Evolutionary conservation across 2,888 invertebrate genomes (phyloP), one percentile per base, ranked within the genome.

Genomic region (Helicoverpa assulta): DNA sequence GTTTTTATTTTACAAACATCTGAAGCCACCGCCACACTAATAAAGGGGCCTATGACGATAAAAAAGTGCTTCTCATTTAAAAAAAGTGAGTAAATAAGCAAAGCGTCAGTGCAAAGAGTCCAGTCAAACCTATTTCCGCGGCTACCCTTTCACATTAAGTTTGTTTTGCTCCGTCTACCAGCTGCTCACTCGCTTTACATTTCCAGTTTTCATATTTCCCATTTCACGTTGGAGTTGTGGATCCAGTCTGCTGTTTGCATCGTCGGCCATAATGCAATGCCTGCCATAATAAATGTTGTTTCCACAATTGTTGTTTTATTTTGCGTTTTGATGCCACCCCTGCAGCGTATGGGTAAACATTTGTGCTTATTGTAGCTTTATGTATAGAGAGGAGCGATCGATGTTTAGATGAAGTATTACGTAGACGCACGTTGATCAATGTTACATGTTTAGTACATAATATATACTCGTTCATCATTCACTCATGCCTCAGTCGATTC

Each of bases 231-330:
- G 83, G 85, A 83, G 85, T 83, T 78, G 80, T 59, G 80, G 81
- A 74, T 78, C 71, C 76, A 69, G 76, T 82, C 83, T 88, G 87
- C 88, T 89, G 89, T 89, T 85, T 86, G 88, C 86, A 86, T 88
- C 89, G 87, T 87, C 78, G 83, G 87, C 77, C 85, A 85, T 87
- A 78, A 84, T 83, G 82, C 87, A 88, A 89, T 85, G 90, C 91
- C 85, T 86, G 86, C 87, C 84, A 83, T 88, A 95, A 95, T 95
- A 95, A 95, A 95, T 94, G 92, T 94, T 93, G 83, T 80, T 81
- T 87, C 84, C 86, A 90, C 87, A 86, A 91, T 86, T 86, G 94
- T 93, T 92, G 95, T 95, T 95, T 95, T 92, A 95, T 95, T 93
- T 91, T 93, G 91, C 89, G 90, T 92, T 76, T 93, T 87, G 73